These are phyloP conservation scores for Jordanella pulchra DNA, from an alignment of 2,797 vertebrate species.

Conservation along the genomic window DNA sequence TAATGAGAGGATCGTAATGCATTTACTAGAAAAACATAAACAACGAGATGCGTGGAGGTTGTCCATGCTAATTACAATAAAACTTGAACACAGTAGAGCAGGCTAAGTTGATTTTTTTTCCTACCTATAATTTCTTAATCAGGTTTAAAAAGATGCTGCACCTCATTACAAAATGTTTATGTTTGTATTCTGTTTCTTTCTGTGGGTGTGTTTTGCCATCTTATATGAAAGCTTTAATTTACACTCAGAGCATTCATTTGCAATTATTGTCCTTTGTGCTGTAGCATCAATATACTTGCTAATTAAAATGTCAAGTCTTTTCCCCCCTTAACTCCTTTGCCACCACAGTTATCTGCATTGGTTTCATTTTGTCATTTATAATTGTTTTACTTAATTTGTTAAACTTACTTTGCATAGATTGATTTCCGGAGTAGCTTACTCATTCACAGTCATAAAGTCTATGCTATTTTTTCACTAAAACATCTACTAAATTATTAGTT, in stretches of 20 bases:
- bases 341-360: conserved; percentile 73
- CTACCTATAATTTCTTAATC: no score
- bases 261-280: conserved; percentile 53
- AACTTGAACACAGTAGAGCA: no score
- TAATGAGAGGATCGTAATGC: no score
- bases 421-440: conserved; percentile 53
- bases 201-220: not conserved
- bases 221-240: conserved; percentile 4
- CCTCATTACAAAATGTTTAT: no score
- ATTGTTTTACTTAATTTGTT: no score
- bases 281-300: conserved; percentile 70
- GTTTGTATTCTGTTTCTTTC: no score
- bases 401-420: conserved; percentile 58
- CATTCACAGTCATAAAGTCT: conserved; percentile 26
- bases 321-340: conserved; percentile 69
- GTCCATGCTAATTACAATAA: no score
- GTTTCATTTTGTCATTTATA: conserved; percentile 75
- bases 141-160: no score
- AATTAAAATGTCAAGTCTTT: conserved; percentile 74
- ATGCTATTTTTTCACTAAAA: not conserved
- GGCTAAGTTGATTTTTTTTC: no score
- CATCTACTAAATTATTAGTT: not conserved
- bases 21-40: no score
- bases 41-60: no score
- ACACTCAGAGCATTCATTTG: conserved; percentile 32